Base-by-base conservation (phyloP, 2,888 invertebrate species). In the Drosophila mimetica region DNA sequence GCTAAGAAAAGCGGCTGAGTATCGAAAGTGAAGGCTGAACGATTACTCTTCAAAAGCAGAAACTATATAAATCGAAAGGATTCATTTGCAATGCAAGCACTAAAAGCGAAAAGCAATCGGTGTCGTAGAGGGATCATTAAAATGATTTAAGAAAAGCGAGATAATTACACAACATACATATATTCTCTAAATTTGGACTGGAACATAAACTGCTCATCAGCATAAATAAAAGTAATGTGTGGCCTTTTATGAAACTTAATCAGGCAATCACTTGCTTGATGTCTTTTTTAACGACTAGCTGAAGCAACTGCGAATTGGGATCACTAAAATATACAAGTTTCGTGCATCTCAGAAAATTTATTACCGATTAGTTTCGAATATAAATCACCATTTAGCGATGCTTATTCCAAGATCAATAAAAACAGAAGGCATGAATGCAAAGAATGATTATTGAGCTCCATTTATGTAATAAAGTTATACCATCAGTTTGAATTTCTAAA, bases 21-120 rank as follows among this genome's bases (percentile, higher is more conserved):
- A 65, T n/a, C 32, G 47, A 63, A 63, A 61, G 61, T 63, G 39
- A 34, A 48, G 13, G 2, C n/a, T 13, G 14, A 57, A 55, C 2
- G 5, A 42, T 7, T 22, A n/a, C 9, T 2, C 11, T 7, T 11
- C 13, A 7, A 30, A 13, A 18, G 25, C 3, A 18, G 30, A 25
- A 46, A 7, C 16, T 16, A 1, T 11, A 18, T 14, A 18, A 46
- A 30, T 13, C 13, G 3, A 18, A 46, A 16, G 25, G 25, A 44
- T 25, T 25, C 2, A 14, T 7, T 20, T 9, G 9, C 41, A 13
- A 4, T 8, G 2, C n/a, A 25, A 30, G 16, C 14, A 5, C 5
- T 44, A 14, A 44, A 42, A 42, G 8, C 25, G 5, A 44, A 44
- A 14, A 1, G 9, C 4, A 25, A 8, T 8, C 30, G 4, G 13